Percentiles rank a stretch among this genome's conserved stretches.
Conservation (phyloP, 2,888 invertebrate genomes). For the Dastarcus helophoroides region DNA sequence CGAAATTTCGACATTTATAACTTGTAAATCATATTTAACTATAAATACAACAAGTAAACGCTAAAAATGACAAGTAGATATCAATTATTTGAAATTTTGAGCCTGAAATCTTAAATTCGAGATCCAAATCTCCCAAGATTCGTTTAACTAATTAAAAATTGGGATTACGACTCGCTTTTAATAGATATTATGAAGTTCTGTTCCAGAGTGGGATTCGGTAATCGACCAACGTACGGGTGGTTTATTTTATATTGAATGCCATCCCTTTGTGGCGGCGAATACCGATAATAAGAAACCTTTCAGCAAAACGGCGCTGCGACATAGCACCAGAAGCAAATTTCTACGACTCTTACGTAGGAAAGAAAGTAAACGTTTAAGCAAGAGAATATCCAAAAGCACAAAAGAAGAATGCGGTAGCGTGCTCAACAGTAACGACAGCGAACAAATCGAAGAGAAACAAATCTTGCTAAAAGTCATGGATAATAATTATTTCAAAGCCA, state of each 20-base stretch:
- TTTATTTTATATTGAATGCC: slow-evolving; percentile 53
- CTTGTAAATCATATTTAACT: no score
- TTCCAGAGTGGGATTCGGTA: slow-evolving; percentile 57
- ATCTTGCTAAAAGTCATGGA: slow-evolving; percentile 5
- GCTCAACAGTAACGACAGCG: no score
- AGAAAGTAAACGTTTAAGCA: slow-evolving; percentile 41
- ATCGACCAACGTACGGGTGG: slow-evolving; percentile 51
- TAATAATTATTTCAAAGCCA: slow-evolving; percentile 3
- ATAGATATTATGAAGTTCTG: slow-evolving; percentile 38
- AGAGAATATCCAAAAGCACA: slow-evolving; percentile 23
- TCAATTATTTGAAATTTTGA: no score
- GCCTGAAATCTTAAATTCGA: neutral
- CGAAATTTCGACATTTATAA: no score
- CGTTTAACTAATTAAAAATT: neutral
- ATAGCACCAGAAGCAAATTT: slow-evolving; percentile 40
- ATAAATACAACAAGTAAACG: no score
- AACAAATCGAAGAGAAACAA: no score
- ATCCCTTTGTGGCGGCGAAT: slow-evolving; percentile 34
- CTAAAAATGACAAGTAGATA: no score
- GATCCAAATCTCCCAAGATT: neutral
- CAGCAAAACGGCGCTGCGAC: slow-evolving; percentile 31
- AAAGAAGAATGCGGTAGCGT: no score
- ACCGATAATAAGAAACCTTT: slow-evolving; percentile 22
- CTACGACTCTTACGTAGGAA: slow-evolving; percentile 41
- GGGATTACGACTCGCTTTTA: neutral